Base-by-base conservation (phyloP, 2,888 invertebrate species). In the Labia minor region DNA sequence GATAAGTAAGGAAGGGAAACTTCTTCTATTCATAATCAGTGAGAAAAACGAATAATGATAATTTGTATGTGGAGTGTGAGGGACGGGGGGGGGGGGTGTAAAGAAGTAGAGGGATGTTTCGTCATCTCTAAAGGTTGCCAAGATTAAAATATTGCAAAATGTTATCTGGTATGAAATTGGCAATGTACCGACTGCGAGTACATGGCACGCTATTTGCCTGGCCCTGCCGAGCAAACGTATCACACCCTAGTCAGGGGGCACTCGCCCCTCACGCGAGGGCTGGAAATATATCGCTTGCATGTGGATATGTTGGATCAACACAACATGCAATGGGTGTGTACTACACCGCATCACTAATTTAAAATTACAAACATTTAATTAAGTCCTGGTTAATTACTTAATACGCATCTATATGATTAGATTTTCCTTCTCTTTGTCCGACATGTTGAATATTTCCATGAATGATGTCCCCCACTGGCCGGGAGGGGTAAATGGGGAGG, bases 271-370 rank as follows among this genome's bases (percentile, higher is more conserved):
- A 49, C 49, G 49, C 49, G n/a, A 49, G 49, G 49, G n/a, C 49
- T n/a, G 26, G 26, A 26, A 49, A 49, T 49, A 49, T 49, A 49
- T 49, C 49, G 49, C 49, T 49, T 49, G 49, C 49, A 49, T 49
- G 49, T 49, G 49, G 49, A 49, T 49, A 49, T 49, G 49, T 49
- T 49, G 49, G 49, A 49, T 49, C 49, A 49, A 49, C 49, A 49
- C 49, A 49, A 49, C 49, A 49, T 49, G 49, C 49, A 49, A 49
- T 49, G 49, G 49, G 49, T 49, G 49, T 49, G 49, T 49, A 8
- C 49, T 49, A 49, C 49, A 49, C 49, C 49, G 49, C 49, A 49
- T 49, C 49, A 49, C 49, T 49, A 49, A 49, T 49, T 49, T 49
- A 49, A 49, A 49, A 49, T 49, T 49, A 49, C 49, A 49, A 49